A percentile compares a stretch with the other conserved stretches of the same genome.
phyloP scores from a whole-genome alignment of 2,888 invertebrate genomes.

The Harpagoxenus sublaevis region DNA sequence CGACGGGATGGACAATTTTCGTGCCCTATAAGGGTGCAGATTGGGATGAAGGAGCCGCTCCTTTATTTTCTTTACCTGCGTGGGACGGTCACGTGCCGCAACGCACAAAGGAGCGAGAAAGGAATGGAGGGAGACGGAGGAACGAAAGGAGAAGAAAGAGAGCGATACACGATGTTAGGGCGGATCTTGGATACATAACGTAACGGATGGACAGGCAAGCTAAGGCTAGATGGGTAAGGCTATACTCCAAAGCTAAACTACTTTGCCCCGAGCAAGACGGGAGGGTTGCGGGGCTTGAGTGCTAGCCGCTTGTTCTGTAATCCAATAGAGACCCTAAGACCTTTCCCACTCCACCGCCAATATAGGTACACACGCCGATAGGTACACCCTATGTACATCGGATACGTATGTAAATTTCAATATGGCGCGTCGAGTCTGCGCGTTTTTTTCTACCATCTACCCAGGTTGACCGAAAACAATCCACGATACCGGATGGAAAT shows the following conservation, averaged over 20 bases:
- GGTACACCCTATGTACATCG: constrained; percentile 60
- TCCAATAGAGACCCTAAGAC: constrained; percentile 82
- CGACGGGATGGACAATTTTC: constrained; percentile 34
- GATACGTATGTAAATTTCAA: constrained; percentile 78
- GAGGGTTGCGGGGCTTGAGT: constrained; percentile 78
- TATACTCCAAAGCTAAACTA: constrained; percentile 80
- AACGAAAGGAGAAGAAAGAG: constrained; percentile 27
- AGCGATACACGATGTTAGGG: constrained; percentile 59
- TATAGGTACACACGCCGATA: constrained; percentile 68
- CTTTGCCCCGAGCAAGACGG: constrained; percentile 77
- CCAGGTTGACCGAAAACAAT: constrained; percentile 41
- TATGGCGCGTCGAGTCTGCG: constrained; percentile 70
- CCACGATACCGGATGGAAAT: background rate
- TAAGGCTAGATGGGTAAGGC: constrained; percentile 78
- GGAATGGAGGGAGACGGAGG: constrained; percentile 9
- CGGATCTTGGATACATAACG: constrained; percentile 79
- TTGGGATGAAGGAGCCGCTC: constrained; percentile 66
- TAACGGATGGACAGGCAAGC: constrained; percentile 79
- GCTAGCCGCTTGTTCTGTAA: constrained; percentile 82
- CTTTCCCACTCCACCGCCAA: constrained; percentile 71
- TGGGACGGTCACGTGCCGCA: constrained; percentile 61
- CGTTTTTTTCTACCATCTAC: constrained; percentile 50
- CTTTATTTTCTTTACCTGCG: constrained; percentile 74
- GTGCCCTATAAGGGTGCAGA: constrained; percentile 63
- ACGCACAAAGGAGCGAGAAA: constrained; percentile 27